Percentiles rank a stretch among this genome's conserved stretches.
These are phyloP conservation scores for Tolmerus cingulatus DNA, from an alignment of 2,888 invertebrate species.

Conservation along the genomic window DNA sequence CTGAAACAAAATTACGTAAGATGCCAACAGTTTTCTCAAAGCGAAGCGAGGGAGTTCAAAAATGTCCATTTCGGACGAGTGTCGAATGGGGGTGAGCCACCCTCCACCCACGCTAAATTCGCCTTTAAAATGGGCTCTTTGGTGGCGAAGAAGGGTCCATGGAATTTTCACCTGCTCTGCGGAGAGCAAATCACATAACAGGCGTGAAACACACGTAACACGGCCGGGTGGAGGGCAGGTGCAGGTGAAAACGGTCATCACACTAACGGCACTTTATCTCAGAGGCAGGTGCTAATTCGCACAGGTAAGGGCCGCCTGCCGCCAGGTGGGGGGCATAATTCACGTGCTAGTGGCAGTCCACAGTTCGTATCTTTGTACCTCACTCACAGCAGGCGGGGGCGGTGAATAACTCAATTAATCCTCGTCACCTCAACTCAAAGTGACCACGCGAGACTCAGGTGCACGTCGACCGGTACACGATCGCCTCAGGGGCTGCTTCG, in stretches of 20 bases:
- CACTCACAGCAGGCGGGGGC: background rate
- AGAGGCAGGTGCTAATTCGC: background rate
- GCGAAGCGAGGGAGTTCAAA: background rate
- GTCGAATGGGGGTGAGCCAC: background rate
- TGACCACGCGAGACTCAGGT: background rate
- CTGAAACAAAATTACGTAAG: conserved; percentile 32
- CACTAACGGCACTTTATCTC: background rate
- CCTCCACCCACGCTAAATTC: background rate
- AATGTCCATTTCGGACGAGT: background rate
- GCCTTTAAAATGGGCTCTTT: background rate
- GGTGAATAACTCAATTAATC: conserved; percentile 7
- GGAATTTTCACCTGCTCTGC: background rate
- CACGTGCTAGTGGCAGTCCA: background rate
- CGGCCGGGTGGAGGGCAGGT: background rate
- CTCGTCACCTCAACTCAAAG: background rate
- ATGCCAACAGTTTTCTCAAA: conserved; percentile 15
- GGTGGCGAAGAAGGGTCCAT: background rate
- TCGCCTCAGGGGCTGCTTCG: background rate
- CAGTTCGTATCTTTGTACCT: background rate
- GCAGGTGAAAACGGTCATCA: background rate
- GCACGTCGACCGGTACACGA: background rate
- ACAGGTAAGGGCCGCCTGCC: background rate
- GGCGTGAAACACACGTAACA: background rate
- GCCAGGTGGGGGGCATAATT: background rate
- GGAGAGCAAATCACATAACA: background rate